Base-by-base conservation (phyloP, 2,888 invertebrate species). In the Lysandra coridon region DNA sequence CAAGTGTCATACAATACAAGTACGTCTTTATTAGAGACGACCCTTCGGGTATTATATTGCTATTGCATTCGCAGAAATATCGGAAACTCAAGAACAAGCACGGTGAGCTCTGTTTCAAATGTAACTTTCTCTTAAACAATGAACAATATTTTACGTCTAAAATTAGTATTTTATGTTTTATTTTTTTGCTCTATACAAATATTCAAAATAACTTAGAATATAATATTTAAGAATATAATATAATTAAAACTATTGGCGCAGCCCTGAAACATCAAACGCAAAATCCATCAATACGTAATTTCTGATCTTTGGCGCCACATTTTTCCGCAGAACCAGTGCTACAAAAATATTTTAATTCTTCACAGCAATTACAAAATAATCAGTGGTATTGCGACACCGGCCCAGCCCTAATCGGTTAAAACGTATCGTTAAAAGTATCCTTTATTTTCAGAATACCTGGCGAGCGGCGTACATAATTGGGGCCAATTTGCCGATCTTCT, bases 401-500 rank as follows among this genome's bases (percentile, higher is more conserved):
- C 10, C 33, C 76, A 76, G 57, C 76, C 76, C 76, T 76, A 76
- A 76, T 76, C 33, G 76, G 53, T 53, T 57, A 57, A 57, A 76
- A 76, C 76, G 76, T 76, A 76, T 76, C 76, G 76, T 76, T 76
- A 76, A 76, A 76, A 76, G 57, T 76, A 57, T 76, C 76, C 53
- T 76, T 76, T 76, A 76, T 76, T 76, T 76, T 76, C 53, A 30
- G 76, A 76, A 76, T 76, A 76, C 76, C 76, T 76, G 76, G 57
- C 30, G 75, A 75, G 49, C 75, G 44, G 14, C 44, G 76, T 53
- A 33, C 76, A 79, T 79, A 79, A 79, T 79, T 79, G 75, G 64
- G 79, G 75, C 62, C 74, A 79, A 79, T 79, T 79, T 79, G 79
- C 79, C 79, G 64, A 79, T 79, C 79, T 76, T 49, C 75, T 79